Percentiles rank a stretch among this genome's conserved stretches.
Evolutionary conservation across 2,888 invertebrate genomes (phyloP).

Genomic region (Pomacea canaliculata): DNA sequence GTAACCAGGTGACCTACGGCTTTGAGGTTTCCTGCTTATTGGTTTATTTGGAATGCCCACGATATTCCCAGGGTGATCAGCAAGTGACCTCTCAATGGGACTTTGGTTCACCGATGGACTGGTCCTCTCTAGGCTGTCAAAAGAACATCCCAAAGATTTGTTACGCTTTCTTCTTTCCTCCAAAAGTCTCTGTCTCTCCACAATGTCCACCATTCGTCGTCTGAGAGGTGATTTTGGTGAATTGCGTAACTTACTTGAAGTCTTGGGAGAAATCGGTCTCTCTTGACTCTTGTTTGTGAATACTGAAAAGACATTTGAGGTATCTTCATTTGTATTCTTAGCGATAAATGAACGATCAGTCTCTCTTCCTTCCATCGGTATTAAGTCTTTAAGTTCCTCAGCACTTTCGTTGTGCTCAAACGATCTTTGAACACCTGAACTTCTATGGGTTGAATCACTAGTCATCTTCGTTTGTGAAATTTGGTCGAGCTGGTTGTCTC

Average conservation of each 20-base stretch:
- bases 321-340: neutral
- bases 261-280: neutral
- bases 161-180: constrained; percentile 2
- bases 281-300: neutral
- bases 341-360: neutral
- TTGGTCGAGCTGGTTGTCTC: no score
- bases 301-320: neutral
- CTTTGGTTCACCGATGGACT: neutral
- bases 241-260: neutral
- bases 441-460: no score
- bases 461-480: no score
- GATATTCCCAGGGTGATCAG: no score
- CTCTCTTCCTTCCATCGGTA: no score
- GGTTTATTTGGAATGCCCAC: no score
- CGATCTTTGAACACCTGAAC: no score
- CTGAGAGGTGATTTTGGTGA: neutral
- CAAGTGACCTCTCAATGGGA: no score
- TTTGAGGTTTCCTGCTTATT: no score
- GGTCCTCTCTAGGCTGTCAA: no score
- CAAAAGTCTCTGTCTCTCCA: neutral
- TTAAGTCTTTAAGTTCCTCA: no score
- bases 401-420: no score
- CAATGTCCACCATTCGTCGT: neutral
- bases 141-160: neutral
- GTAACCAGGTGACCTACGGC: neutral